Conservation (phyloP, 2,113 vertebrate genomes). For the Nibea albiflora region DNA sequence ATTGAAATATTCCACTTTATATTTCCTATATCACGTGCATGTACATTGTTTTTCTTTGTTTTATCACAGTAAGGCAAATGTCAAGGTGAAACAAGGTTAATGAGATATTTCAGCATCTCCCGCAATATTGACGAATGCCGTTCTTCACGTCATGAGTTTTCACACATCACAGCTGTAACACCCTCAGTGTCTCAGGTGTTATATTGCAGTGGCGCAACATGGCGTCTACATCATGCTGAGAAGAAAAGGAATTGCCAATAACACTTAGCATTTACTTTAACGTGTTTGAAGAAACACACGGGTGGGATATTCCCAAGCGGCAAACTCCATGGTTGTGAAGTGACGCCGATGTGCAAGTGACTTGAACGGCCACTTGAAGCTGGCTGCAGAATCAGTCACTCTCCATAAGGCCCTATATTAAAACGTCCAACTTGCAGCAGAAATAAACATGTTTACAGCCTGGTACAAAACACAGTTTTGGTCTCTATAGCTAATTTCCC, state of each 20-base stretch:
- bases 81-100: slow-evolving; percentile 14
- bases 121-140: slow-evolving; percentile 10
- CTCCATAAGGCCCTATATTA: too few relatives aligned
- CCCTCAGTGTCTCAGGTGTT: slow-evolving; percentile 55
- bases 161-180: slow-evolving; percentile 56
- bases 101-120: slow-evolving; percentile 10
- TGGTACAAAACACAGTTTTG: too few relatives aligned
- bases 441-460: too few relatives aligned
- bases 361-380: too few relatives aligned
- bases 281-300: neutral
- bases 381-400: too few relatives aligned
- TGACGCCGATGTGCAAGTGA: too few relatives aligned
- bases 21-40: neutral
- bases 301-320: neutral
- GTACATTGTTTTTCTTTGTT: neutral
- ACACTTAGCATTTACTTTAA: slow-evolving; percentile 30
- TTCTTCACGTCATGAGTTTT: slow-evolving; percentile 42
- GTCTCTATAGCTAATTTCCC: too few relatives aligned
- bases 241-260: slow-evolving; percentile 43
- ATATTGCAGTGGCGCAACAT: slow-evolving; percentile 27
- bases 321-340: too few relatives aligned
- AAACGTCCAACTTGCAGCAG: too few relatives aligned
- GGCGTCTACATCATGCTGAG: slow-evolving; percentile 38
- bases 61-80: slow-evolving; percentile 17
- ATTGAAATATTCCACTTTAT: neutral